Percentiles rank a stretch among this genome's conserved stretches.
Conservation (phyloP, 2,888 invertebrate genomes). For the Lucinisca nassula region DNA sequence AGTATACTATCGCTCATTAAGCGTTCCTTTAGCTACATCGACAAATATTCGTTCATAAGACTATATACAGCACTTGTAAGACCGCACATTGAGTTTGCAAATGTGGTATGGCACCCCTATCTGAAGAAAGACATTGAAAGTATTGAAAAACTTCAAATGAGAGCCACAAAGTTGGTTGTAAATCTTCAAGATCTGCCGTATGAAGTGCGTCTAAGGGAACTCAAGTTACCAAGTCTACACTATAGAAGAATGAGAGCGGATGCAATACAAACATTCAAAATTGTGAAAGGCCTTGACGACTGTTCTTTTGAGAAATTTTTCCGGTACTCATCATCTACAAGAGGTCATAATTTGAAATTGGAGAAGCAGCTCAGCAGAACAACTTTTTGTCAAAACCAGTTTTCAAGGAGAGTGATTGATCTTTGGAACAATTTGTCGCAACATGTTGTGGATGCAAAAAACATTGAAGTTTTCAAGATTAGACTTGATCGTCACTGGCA, state of each 20-base stretch:
- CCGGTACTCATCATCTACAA: background rate
- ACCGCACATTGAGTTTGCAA: background rate
- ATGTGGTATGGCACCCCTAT: slow-evolving; percentile 2
- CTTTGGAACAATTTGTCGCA: background rate
- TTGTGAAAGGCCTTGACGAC: background rate
- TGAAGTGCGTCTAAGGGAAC: background rate
- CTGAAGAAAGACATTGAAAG: background rate
- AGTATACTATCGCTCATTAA: slow-evolving; percentile 27
- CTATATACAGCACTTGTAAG: slow-evolving; percentile 3
- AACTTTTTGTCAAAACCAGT: background rate
- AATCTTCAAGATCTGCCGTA: background rate
- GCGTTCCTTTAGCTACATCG: slow-evolving; percentile 26
- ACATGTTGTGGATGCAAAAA: background rate
- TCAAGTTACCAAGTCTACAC: slow-evolving; percentile 2
- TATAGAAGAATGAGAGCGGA: slow-evolving; percentile 13
- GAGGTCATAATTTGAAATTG: background rate
- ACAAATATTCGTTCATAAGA: slow-evolving; percentile 17
- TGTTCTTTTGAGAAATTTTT: background rate
- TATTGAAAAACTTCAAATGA: slow-evolving; percentile 1
- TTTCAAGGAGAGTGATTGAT: background rate
- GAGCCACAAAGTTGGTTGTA: background rate
- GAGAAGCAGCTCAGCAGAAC: background rate
- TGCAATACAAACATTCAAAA: slow-evolving; percentile 15
- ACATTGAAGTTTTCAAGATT: background rate
- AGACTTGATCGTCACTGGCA: no score